Evolutionary conservation across 2,113 vertebrate species (phyloP).

Genomic region (Tupaia chinensis): DNA sequence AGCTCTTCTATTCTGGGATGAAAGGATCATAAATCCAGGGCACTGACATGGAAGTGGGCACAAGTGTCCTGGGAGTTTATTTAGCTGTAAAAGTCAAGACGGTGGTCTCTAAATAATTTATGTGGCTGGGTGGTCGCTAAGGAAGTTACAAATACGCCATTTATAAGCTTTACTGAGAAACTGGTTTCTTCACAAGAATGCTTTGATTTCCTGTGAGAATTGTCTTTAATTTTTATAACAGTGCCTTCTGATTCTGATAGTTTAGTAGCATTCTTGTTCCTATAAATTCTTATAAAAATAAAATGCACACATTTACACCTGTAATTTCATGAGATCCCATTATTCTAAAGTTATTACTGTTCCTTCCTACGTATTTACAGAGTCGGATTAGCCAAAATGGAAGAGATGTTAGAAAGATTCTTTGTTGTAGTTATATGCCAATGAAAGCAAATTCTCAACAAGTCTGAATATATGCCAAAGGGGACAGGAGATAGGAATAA

Average conservation of each 20-base stretch:
- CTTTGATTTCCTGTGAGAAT: constrained; percentile 65
- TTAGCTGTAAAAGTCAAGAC: constrained; percentile 70
- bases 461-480: neutral
- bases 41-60: neutral
- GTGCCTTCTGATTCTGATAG: neutral
- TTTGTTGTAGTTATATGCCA: neutral
- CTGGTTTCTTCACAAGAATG: constrained; percentile 2
- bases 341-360: constrained; percentile 14
- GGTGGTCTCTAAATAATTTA: constrained; percentile 64
- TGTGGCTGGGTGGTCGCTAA: neutral
- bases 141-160: constrained; percentile 8
- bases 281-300: neutral
- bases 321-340: constrained; percentile 36
- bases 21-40: constrained; percentile 30
- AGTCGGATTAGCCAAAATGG: constrained; percentile 15
- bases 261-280: constrained; percentile 53
- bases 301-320: neutral
- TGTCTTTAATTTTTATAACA: neutral
- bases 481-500: neutral
- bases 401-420: neutral
- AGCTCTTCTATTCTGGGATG: neutral
- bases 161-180: constrained; percentile 66
- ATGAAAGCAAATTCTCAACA: neutral
- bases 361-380: neutral
- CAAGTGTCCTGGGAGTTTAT: neutral